Percentiles rank a stretch among this genome's conserved stretches.
These are phyloP conservation scores for Torymus tubicola DNA, from an alignment of 2,888 invertebrate species.

Conservation along the genomic window DNA sequence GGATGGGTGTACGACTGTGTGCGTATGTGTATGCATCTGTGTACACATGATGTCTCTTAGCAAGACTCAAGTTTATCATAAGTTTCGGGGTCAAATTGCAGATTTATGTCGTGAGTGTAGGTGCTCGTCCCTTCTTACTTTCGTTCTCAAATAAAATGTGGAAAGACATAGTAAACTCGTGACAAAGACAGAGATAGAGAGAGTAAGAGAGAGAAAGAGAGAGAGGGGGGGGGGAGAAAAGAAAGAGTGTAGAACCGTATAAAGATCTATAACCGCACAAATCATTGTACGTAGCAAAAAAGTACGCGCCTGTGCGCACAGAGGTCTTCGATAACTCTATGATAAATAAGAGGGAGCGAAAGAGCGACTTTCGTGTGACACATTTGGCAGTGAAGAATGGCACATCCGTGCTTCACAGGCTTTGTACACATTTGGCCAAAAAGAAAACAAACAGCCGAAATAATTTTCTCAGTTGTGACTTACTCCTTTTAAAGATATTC, in stretches of 20 bases:
- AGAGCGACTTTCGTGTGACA: conserved; percentile 9
- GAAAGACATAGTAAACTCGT: too few species aligned
- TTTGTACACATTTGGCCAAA: not conserved
- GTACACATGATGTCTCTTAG: not conserved
- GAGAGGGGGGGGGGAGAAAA: not conserved
- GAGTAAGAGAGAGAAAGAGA: too few species aligned
- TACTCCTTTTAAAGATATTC: conserved; percentile 1
- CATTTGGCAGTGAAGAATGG: not conserved
- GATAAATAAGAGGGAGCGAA: conserved; percentile 34
- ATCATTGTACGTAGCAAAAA: conserved; percentile 48
- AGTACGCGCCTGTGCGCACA: not conserved
- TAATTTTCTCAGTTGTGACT: conserved; percentile 38
- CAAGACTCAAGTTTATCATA: conserved; percentile 50
- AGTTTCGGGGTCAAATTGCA: conserved; percentile 63
- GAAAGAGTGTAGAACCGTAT: not conserved
- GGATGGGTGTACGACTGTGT: conserved; percentile 15
- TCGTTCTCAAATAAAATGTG: not conserved
- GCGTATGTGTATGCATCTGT: not conserved
- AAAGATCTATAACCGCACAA: conserved; percentile 56
- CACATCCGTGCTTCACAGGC: too few species aligned
- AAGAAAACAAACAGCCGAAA: conserved; percentile 13
- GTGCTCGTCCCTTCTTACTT: not conserved
- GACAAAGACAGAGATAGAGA: too few species aligned
- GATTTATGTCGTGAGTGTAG: conserved; percentile 63
- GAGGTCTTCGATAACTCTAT: conserved; percentile 27